These are phyloP conservation scores for Otis tarda DNA, from an alignment of 2,113 vertebrate species.

Conservation along the genomic window DNA sequence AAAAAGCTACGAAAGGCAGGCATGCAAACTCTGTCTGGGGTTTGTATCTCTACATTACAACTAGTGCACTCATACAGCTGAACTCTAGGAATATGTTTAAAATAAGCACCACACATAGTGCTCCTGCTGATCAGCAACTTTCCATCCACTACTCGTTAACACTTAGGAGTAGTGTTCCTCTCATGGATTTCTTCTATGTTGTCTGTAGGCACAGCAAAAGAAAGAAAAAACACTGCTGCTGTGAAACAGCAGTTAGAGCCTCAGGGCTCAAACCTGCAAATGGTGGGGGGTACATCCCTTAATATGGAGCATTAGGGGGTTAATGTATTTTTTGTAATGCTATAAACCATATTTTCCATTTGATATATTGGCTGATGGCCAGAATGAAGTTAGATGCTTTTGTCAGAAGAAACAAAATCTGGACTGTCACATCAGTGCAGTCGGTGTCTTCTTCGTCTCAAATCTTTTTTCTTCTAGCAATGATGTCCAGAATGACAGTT, in stretches of 20 bases:
- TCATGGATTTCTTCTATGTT: not conserved
- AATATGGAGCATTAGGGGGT: slow-evolving; percentile 35
- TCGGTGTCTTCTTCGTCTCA: not conserved
- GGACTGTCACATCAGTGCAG: not conserved
- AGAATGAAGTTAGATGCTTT: not conserved
- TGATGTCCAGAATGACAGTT: not conserved
- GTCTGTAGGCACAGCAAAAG: not conserved
- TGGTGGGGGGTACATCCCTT: slow-evolving; percentile 18
- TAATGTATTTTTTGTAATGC: slow-evolving; percentile 48
- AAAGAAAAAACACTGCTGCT: not conserved
- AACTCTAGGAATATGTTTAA: not conserved
- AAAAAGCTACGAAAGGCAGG: not conserved
- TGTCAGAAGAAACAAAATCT: slow-evolving; percentile 2
- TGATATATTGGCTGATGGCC: slow-evolving; percentile 29
- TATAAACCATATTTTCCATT: not conserved
- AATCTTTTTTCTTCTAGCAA: not conserved
- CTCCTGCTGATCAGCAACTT: not conserved
- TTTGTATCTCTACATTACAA: not conserved
- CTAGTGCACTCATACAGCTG: not conserved
- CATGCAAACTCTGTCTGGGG: not conserved
- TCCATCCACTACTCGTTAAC: not conserved
- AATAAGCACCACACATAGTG: not conserved
- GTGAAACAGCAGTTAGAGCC: slow-evolving; percentile 6
- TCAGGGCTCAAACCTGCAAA: slow-evolving; percentile 55
- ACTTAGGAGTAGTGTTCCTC: not conserved